These are phyloP conservation scores for Encarsia formosa DNA, from an alignment of 2,888 invertebrate species.

Conservation along the genomic window DNA sequence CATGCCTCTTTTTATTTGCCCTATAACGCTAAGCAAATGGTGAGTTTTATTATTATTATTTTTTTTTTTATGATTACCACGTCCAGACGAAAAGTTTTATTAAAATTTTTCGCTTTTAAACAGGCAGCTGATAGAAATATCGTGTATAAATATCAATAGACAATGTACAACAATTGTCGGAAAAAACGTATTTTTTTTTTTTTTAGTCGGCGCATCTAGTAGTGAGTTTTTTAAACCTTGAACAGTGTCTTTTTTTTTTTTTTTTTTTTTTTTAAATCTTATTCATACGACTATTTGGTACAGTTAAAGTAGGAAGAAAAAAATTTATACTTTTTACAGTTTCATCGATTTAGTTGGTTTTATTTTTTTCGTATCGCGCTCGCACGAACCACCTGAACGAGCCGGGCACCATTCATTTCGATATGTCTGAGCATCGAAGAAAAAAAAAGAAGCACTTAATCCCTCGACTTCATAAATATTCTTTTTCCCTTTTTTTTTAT, in stretches of 20 bases:
- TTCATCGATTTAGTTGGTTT: conserved; percentile 20
- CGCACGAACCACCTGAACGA: no score
- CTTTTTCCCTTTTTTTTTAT: no score
- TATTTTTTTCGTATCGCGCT: conserved; percentile 2
- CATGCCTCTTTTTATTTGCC: conserved; percentile 1
- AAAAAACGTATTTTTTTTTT: no score
- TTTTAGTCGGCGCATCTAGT: conserved; percentile 32
- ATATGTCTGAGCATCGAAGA: no score
- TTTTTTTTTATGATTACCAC: conserved; percentile 28
- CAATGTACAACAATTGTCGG: conserved; percentile 33
- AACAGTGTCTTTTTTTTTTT: no score
- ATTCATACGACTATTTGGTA: conserved; percentile 31
- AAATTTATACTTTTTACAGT: conserved; percentile 42
- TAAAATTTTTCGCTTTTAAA: conserved; percentile 29
- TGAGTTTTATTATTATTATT: conserved; percentile 2
- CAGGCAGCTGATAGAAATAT: conserved; percentile 37
- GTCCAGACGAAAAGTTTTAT: conserved; percentile 32
- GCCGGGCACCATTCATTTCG: no score
- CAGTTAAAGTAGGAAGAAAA: conserved; percentile 36
- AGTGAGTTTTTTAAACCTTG: conserved; percentile 32
- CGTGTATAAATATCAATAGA: conserved; percentile 23
- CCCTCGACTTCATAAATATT: no score
- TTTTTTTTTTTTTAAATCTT: no score
- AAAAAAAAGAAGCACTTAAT: no score
- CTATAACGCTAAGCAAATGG: conserved; percentile 34